Conservation (phyloP, 2,113 vertebrate genomes). For the Ctenodactylus gundi region DNA sequence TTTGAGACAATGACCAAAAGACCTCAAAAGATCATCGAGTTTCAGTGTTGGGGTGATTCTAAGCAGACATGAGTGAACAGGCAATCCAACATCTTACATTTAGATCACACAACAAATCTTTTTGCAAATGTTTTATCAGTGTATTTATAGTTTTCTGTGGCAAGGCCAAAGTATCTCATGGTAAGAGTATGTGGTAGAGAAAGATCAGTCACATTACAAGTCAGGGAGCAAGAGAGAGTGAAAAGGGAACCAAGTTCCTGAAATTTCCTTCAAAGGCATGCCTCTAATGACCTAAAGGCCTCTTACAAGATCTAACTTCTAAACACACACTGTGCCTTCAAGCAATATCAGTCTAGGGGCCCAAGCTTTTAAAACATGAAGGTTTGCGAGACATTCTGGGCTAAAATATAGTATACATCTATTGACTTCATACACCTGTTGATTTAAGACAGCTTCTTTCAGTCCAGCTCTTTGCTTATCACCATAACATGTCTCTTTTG, state of each 20-base stretch:
- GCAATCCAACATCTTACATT: background rate
- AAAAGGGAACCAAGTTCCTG: no score
- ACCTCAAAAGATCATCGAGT: background rate
- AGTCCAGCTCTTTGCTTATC: background rate
- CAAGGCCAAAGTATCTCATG: no score
- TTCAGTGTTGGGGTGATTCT: background rate
- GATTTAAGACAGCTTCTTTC: background rate
- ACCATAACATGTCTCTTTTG: background rate
- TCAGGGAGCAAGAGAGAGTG: background rate
- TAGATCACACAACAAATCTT: background rate
- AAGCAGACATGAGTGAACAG: background rate
- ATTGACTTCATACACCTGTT: background rate
- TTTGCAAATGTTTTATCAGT: background rate
- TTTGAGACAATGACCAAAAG: background rate
- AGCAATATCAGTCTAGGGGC: background rate
- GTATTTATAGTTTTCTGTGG: background rate
- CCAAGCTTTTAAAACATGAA: background rate
- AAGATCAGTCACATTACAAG: background rate
- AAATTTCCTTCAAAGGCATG: background rate
- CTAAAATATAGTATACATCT: background rate
- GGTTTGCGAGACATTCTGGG: background rate
- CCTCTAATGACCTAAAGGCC: background rate
- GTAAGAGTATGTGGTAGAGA: background rate
- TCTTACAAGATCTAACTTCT: background rate
- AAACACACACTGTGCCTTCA: background rate